phyloP scores from a whole-genome alignment of 2,797 vertebrate genomes.

The Sciurus vulgaris region DNA sequence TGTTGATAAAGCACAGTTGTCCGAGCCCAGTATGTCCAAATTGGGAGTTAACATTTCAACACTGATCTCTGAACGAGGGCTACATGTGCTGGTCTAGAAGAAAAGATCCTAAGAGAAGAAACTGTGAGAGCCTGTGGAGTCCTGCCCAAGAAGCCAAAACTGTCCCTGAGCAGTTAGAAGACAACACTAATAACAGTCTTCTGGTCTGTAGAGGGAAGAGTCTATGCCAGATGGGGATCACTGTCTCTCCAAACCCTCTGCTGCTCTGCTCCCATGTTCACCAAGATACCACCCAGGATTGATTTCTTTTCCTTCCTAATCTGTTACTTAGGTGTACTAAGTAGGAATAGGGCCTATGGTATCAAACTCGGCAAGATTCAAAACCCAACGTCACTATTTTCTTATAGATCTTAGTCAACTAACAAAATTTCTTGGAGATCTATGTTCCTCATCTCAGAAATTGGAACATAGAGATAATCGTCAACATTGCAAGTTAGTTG shows the following conservation, averaged over 20 bases:
- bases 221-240: not conserved
- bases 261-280: not conserved
- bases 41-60: not conserved
- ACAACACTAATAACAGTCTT: not conserved
- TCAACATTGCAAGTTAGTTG: not conserved
- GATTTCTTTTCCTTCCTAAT: not conserved
- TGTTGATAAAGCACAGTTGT: not conserved
- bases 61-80: not conserved
- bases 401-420: not conserved
- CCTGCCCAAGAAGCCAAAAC: not conserved
- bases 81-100: not conserved
- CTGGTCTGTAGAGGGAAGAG: not conserved
- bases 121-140: not conserved
- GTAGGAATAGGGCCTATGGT: not conserved
- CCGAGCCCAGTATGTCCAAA: not conserved
- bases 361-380: not conserved
- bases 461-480: not conserved
- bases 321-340: not conserved
- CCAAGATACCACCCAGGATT: not conserved
- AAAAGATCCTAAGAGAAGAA: not conserved
- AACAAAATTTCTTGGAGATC: not conserved
- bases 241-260: not conserved
- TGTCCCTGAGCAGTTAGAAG: not conserved
- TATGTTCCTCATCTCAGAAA: slow-evolving; percentile 34
- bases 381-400: not conserved